phyloP scores from a whole-genome alignment of 2,113 vertebrate species.

The Varanus salvator region DNA sequence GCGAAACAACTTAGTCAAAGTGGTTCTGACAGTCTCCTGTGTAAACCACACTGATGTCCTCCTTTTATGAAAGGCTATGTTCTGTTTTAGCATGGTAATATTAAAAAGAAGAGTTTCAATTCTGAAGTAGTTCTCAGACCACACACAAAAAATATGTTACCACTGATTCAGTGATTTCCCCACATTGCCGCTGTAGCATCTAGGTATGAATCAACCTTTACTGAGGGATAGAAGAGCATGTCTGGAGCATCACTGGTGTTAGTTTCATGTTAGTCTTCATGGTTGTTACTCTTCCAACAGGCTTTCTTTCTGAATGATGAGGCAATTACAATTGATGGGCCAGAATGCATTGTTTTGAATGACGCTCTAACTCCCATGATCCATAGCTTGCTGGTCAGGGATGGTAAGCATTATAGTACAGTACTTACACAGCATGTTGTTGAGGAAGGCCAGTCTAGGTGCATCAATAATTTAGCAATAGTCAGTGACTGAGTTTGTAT shows the following conservation, averaged over 20 bases:
- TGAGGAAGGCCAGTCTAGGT: not conserved
- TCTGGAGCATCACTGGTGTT: not conserved
- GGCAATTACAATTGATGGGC: not conserved
- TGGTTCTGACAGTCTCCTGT: not conserved
- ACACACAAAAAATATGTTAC: too few species aligned
- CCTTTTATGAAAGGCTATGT: not conserved
- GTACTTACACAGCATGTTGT: too few species aligned
- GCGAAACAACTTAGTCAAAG: constrained; percentile 5
- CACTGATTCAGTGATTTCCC: not conserved
- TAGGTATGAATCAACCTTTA: not conserved
- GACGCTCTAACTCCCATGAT: not conserved
- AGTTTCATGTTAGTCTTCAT: too few species aligned
- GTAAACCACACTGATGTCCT: constrained; percentile 43
- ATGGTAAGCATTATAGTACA: too few species aligned
- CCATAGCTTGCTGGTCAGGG: too few species aligned
- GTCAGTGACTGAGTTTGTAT: not conserved
- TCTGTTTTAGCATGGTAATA: not conserved
- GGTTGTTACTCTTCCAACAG: too few species aligned
- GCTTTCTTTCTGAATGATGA: not conserved
- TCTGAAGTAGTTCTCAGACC: not conserved
- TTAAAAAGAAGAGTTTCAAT: not conserved
- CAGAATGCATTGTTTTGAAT: not conserved
- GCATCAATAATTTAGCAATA: not conserved
- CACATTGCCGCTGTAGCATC: not conserved
- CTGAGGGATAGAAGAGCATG: not conserved